Percentiles rank a stretch among this genome's conserved stretches.
phyloP scores from a whole-genome alignment of 2,113 vertebrate genomes.

The Ammodytes marinus region DNA sequence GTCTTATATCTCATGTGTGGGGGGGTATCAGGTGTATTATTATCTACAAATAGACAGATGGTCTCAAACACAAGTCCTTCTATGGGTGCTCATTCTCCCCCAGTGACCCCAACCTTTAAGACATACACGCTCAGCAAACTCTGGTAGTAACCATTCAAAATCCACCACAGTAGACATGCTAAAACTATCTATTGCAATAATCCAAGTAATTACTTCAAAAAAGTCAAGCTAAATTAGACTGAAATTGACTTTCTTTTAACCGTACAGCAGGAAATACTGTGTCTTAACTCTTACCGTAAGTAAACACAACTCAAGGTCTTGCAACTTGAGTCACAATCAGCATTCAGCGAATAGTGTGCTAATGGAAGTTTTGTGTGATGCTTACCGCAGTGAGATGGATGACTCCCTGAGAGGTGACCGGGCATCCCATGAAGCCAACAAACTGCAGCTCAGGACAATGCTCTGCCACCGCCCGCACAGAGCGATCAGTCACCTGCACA shows the following conservation, averaged over 20 bases:
- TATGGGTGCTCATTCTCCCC: too few species aligned
- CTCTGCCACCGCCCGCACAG: constrained; percentile 95
- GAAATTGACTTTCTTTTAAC: constrained; percentile 30
- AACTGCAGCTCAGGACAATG: constrained; percentile 96
- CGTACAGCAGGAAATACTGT: neutral
- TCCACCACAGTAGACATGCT: constrained; percentile 7
- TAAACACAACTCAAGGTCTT: constrained; percentile 5
- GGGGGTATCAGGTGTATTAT: too few species aligned
- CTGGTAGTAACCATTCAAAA: too few species aligned
- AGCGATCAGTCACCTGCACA: constrained; percentile 93
- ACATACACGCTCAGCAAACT: too few species aligned
- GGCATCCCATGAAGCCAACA: constrained; percentile 99
- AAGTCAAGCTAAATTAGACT: neutral
- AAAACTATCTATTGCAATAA: constrained; percentile 46
- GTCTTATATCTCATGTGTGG: too few species aligned
- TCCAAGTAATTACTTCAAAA: constrained; percentile 42
- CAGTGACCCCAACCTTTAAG: too few species aligned
- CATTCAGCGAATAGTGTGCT: neutral
- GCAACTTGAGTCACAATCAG: neutral
- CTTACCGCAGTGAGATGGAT: constrained; percentile 98
- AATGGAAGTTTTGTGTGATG: constrained; percentile 3
- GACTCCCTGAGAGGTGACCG: constrained; percentile 97
- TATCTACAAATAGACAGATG: too few species aligned
- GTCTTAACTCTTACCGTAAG: constrained; percentile 2
- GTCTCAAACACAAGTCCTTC: too few species aligned